A percentile compares a stretch with the other conserved stretches of the same genome.
These are phyloP conservation scores for Nomada ruficornis DNA, from an alignment of 2,888 invertebrate genomes.

Conservation along the genomic window DNA sequence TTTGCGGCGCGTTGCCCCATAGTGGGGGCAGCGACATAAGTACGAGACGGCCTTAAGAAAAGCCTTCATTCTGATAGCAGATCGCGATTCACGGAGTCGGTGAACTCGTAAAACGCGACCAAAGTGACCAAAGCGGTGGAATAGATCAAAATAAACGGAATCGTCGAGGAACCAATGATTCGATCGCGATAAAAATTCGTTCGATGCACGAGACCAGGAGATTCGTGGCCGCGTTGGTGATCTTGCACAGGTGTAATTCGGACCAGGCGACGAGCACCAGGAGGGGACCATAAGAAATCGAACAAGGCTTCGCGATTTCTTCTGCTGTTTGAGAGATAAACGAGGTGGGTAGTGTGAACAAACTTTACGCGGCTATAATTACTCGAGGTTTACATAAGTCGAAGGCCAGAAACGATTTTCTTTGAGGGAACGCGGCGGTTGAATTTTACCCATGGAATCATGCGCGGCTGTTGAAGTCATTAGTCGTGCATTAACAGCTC, in stretches of 20 bases:
- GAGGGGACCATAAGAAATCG: neutral
- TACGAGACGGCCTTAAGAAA: slow-evolving; percentile 82
- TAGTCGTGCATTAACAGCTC: too few relatives aligned
- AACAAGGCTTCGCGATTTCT: slow-evolving; percentile 8
- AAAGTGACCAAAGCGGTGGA: neutral
- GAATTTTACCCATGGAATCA: neutral
- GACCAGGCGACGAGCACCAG: neutral
- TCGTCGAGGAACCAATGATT: neutral
- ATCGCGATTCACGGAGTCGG: slow-evolving; percentile 73
- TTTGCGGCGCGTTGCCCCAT: slow-evolving; percentile 57
- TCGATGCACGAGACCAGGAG: slow-evolving; percentile 10
- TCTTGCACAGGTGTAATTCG: slow-evolving; percentile 16
- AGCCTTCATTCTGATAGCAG: slow-evolving; percentile 82
- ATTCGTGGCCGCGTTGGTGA: slow-evolving; percentile 23
- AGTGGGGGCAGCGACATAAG: slow-evolving; percentile 82
- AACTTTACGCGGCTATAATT: slow-evolving; percentile 32
- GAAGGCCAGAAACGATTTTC: slow-evolving; percentile 21
- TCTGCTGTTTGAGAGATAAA: neutral
- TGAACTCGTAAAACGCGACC: slow-evolving; percentile 56
- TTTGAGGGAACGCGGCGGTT: neutral
- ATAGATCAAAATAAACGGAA: too few relatives aligned
- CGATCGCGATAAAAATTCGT: neutral
- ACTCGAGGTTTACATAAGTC: slow-evolving; percentile 43
- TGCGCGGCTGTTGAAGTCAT: too few relatives aligned
- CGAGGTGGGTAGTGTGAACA: slow-evolving; percentile 51